phyloP scores from a whole-genome alignment of 2,888 invertebrate genomes.

The Drosophila robusta region DNA sequence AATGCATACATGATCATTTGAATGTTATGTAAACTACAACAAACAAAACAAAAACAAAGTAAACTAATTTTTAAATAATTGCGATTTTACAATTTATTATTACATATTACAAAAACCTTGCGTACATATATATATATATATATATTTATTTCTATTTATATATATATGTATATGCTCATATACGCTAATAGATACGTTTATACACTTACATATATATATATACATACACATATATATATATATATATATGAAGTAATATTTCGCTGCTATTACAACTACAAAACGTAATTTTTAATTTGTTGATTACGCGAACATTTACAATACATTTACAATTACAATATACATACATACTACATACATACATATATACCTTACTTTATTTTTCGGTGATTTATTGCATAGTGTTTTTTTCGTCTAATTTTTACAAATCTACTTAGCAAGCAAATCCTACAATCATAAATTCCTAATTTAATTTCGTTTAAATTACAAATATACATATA shows the following conservation, averaged over 20 bases:
- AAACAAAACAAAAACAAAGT: slow-evolving; percentile 52
- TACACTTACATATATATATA: slow-evolving; percentile 58
- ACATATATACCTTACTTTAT: slow-evolving; percentile 69
- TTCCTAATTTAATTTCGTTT: slow-evolving; percentile 77
- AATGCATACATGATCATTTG: slow-evolving; percentile 54
- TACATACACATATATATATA: slow-evolving; percentile 40
- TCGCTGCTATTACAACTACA: slow-evolving; percentile 57
- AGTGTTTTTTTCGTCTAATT: slow-evolving; percentile 72
- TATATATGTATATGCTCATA: slow-evolving; percentile 48
- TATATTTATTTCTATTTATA: slow-evolving; percentile 43
- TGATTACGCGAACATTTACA: slow-evolving; percentile 49
- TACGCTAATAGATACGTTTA: slow-evolving; percentile 68
- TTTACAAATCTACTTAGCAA: slow-evolving; percentile 61
- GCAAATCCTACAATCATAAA: slow-evolving; percentile 72
- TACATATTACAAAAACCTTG: slow-evolving; percentile 46
- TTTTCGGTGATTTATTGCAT: slow-evolving; percentile 80
- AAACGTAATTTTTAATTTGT: slow-evolving; percentile 76
- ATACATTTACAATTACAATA: slow-evolving; percentile 49
- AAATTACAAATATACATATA: slow-evolving; percentile 66
- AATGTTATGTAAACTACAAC: slow-evolving; percentile 48
- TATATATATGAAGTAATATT: slow-evolving; percentile 50
- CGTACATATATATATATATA: slow-evolving; percentile 29
- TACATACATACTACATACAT: slow-evolving; percentile 45
- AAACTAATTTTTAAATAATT: slow-evolving; percentile 70
- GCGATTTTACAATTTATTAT: slow-evolving; percentile 78